phyloP scores from a whole-genome alignment of 2,888 invertebrate species.

The Tricholauxania praeusta region DNA sequence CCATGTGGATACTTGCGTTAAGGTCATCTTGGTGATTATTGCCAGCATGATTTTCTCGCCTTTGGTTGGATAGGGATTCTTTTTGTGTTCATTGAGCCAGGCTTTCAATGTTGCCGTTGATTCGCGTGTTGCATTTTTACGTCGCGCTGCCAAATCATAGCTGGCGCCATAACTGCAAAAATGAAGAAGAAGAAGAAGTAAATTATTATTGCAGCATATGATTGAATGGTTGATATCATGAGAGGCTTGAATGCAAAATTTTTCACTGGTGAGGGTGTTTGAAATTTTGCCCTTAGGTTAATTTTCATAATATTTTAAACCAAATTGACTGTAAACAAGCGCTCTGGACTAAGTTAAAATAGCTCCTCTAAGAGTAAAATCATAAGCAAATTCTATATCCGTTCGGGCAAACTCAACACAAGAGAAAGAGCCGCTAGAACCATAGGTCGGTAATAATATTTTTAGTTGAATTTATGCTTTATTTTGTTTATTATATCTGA shows the following conservation, averaged over 20 bases:
- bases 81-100: slow-evolving; percentile 96
- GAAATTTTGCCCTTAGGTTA: too few relatives aligned
- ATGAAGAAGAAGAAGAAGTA: slow-evolving; percentile 16
- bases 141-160: slow-evolving; percentile 92
- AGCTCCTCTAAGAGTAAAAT: too few relatives aligned
- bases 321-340: too few relatives aligned
- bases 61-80: slow-evolving; percentile 96
- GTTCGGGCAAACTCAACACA: too few relatives aligned
- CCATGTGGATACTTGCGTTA: slow-evolving; percentile 97
- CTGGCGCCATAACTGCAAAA: slow-evolving; percentile 87
- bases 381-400: too few relatives aligned
- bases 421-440: too few relatives aligned
- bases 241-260: neutral
- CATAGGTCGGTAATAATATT: too few relatives aligned
- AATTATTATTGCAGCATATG: neutral
- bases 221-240: neutral
- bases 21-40: slow-evolving; percentile 95
- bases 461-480: too few relatives aligned
- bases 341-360: too few relatives aligned
- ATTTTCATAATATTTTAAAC: too few relatives aligned
- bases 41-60: slow-evolving; percentile 97
- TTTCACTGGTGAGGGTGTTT: neutral
- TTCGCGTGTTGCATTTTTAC: slow-evolving; percentile 98
- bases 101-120: slow-evolving; percentile 97
- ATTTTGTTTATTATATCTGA: too few relatives aligned